Evolutionary conservation across 2,888 invertebrate species (phyloP).

Genomic region (Corbicula japonica): DNA sequence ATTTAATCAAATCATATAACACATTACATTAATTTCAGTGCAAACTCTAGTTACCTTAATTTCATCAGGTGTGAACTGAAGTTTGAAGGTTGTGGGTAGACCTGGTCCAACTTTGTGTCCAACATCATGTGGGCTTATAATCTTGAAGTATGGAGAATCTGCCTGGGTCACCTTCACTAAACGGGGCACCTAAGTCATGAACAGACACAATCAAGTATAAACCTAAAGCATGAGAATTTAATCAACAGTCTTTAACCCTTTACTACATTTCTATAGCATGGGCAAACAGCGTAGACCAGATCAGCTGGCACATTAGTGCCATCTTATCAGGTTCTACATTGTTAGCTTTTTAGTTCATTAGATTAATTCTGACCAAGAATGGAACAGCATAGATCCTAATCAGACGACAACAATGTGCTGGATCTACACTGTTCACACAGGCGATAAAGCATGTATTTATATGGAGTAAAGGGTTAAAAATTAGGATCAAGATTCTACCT

Average conservation of each 20-base stretch:
- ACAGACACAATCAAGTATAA: neutral
- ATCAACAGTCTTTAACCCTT: neutral
- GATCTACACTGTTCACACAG: too few species aligned
- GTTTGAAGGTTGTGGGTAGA: constrained; percentile 89
- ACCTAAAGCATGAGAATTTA: neutral
- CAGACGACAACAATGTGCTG: too few species aligned
- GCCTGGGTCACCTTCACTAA: constrained; percentile 86
- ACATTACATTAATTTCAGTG: too few species aligned
- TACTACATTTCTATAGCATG: too few species aligned
- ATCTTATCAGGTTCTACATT: too few species aligned
- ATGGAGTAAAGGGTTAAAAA: too few species aligned
- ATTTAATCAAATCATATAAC: too few species aligned
- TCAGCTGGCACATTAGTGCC: too few species aligned
- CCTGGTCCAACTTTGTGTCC: constrained; percentile 90
- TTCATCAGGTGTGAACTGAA: constrained; percentile 89
- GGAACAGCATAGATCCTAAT: too few species aligned
- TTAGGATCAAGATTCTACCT: too few species aligned
- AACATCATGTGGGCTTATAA: constrained; percentile 85
- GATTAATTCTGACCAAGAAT: neutral
- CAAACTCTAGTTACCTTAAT: constrained; percentile 84
- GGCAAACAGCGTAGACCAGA: too few species aligned
- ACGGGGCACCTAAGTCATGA: constrained; percentile 83
- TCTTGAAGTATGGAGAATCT: constrained; percentile 86
- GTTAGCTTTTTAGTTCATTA: neutral
- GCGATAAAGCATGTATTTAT: too few species aligned